Evolutionary conservation across 1,140 invertebrate species (phyloP).

Genomic region (Bombyx mandarina): DNA sequence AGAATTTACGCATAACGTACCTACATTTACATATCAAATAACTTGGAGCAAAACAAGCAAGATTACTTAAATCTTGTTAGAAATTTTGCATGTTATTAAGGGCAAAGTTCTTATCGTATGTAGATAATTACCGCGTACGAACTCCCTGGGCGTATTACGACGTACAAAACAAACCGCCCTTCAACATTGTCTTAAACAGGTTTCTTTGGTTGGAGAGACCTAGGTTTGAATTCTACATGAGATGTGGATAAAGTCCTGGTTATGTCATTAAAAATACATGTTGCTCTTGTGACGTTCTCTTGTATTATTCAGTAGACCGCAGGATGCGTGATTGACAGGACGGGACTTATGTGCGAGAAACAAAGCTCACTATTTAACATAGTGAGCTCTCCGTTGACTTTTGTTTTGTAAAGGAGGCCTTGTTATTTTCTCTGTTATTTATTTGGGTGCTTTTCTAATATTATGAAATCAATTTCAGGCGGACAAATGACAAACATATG

Average conservation of each 20-base stretch:
- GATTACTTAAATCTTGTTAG: conserved; percentile 1
- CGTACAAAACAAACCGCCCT: conserved; percentile 1
- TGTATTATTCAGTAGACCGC: conserved; percentile 5
- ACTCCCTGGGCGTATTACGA: neutral
- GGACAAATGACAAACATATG: too few species aligned
- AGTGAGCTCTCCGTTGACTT: too few species aligned
- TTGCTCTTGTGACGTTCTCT: neutral
- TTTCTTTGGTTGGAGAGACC: neutral
- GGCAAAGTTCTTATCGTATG: conserved; percentile 1
- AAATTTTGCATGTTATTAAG: conserved; percentile 2
- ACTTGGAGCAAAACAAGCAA: conserved; percentile 1
- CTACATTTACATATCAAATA: neutral
- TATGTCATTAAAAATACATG: conserved; percentile 3
- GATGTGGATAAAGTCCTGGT: conserved; percentile 1
- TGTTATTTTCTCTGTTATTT: too few species aligned
- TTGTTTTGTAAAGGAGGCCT: too few species aligned
- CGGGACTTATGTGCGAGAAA: conserved; percentile 2
- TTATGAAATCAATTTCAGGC: too few species aligned
- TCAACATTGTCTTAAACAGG: neutral
- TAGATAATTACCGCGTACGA: conserved; percentile 4
- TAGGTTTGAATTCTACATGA: neutral
- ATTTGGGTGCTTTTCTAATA: too few species aligned
- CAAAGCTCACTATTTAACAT: neutral
- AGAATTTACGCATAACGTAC: too few species aligned
- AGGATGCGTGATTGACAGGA: conserved; percentile 3